Evolutionary conservation across 2,888 invertebrate species (phyloP), one percentile per base, ranked within the genome.

Genomic region (Standfussiana lucernea): DNA sequence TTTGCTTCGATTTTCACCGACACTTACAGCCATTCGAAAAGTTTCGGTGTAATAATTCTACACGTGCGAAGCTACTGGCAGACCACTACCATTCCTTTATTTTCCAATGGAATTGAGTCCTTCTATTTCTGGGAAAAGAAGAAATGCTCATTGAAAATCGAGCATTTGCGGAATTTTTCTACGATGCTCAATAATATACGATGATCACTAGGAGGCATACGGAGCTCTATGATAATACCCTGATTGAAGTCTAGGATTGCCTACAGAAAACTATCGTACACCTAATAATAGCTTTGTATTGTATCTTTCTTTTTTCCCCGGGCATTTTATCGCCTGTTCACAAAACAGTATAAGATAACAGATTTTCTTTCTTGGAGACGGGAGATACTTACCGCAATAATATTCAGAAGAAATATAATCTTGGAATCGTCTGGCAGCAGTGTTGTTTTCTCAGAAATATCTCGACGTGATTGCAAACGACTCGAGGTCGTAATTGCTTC

Each of bases 401-500:
- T 92, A 92, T 92, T 91, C 88, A 86, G 88, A 80, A 84, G 88
- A 90, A 92, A 93, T 90, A 92, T 92, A 93, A 93, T 93, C 91
- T 92, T 84, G 87, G 89, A 90, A 92, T 91, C 73, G 82, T 86
- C 86, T 92, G 86, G 77, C 87, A 90, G 91, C 90, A 87, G 89
- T 88, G 90, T 91, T 92, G 91, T 92, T 91, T 92, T 91, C 90
- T 89, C 85, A 86, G 92, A 92, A 93, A 92, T 91, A 92, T 91
- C 92, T 90, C 91, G 88, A 79, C 92, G 91, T 92, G 93, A 94
- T 94, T 93, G 93, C 93, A 92, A 92, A 92, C 90, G 90, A 88
- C 90, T 91, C 90, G 91, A 91, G 92, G 90, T 89, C 92, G 93
- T 95, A 95, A 96, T 96, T 95, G 95, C 93, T 95, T 95, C 94